Base-by-base conservation (phyloP, 2,113 vertebrate species). In the Acanthisitta chloris region DNA sequence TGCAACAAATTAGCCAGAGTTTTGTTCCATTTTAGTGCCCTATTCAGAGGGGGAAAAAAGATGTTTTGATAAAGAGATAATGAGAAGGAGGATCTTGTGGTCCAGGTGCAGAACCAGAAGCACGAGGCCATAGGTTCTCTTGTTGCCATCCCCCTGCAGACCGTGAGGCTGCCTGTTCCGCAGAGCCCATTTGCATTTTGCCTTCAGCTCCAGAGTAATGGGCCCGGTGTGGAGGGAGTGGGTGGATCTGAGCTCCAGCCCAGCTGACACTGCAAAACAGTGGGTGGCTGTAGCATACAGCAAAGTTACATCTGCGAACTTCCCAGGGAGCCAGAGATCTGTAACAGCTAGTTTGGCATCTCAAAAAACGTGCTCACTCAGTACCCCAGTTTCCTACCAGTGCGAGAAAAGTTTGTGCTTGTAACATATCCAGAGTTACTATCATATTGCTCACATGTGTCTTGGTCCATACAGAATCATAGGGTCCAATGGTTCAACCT, bases 281-380 rank as follows among this genome's bases (percentile, higher is more conserved):
- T 94, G 90, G 94, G 94, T 86, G 93, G 94, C 28, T 96, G 79
- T 48, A 94, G 85, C 93, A 80, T 11, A 94, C 90, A 88, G 94
- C 62, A 51, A 71, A 92, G 85, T 71, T 80, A 86, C 82, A 94
- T 86, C 93, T 93, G 85, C 0, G 2, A 80, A 59, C 81, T 51
- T 95, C 88, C 88, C 33, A 71, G 46, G 71, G 71, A 94, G 93
- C 67, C 87, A 78, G 73, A 73, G 85, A 71, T 64, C 82, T 46
- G 33, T 15, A 83, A 31, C 36, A 16, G 79, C 1, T 4, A 10
- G 17, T 67, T 74, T 90, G 93, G 92, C 92, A 92, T 33, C 80
- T 86, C 38, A 7, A 69, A 86, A 78, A 82, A 23, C 23, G 59
- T 13, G 65, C 42, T 58, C 29, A 8, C 71, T 71, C 33, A 29